Evolutionary conservation across 2,888 invertebrate species (phyloP).

Genomic region (Leucophora obtusa): DNA sequence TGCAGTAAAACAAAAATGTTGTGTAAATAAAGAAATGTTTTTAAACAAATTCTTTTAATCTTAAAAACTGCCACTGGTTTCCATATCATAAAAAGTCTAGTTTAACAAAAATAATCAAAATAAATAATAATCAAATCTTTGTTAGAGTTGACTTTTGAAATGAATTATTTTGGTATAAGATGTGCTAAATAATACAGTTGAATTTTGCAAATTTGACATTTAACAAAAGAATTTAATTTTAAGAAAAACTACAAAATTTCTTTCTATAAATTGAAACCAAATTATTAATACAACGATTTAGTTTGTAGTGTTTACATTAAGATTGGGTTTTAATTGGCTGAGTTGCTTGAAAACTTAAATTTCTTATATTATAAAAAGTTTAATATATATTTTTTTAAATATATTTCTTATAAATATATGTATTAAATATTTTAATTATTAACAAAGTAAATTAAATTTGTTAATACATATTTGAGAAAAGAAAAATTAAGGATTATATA

Average conservation of each 20-base stretch:
- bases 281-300: too few species aligned
- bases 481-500: neutral
- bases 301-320: too few species aligned
- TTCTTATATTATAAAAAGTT: neutral
- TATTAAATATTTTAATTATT: neutral
- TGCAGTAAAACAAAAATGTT: too few species aligned
- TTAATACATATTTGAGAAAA: neutral
- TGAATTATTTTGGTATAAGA: neutral
- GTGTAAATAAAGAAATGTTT: too few species aligned
- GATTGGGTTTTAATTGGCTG: neutral
- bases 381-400: neutral
- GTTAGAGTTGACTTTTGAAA: slow-evolving; percentile 3
- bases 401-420: neutral
- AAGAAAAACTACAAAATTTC: too few species aligned
- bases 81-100: neutral
- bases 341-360: neutral
- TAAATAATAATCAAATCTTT: neutral
- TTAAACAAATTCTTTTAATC: too few species aligned
- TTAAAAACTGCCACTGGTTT: too few species aligned
- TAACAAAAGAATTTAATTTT: neutral
- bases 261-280: too few species aligned
- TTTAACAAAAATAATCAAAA: slow-evolving; percentile 5
- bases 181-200: too few species aligned
- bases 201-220: neutral
- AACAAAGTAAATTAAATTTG: neutral